phyloP scores from a whole-genome alignment of 1,140 invertebrate genomes.

The Drosophila leontia region DNA sequence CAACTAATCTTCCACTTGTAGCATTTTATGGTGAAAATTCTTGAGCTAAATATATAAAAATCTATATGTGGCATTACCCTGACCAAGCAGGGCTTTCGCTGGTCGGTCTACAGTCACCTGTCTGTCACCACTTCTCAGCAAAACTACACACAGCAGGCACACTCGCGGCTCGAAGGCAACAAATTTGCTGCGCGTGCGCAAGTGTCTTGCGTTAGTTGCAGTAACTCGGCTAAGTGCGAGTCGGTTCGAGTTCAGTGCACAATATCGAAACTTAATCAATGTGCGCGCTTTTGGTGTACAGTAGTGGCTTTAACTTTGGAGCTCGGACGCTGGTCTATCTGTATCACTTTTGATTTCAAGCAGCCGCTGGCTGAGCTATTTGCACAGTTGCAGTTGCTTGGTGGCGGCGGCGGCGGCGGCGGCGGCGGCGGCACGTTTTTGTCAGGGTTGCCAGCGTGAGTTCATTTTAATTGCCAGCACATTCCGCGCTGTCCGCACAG shows the following conservation, averaged over 20 bases:
- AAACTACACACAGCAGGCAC: constrained; percentile 6
- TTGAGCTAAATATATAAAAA: not conserved
- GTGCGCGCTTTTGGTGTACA: constrained; percentile 57
- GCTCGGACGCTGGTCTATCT: constrained; percentile 31
- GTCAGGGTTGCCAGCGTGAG: constrained; percentile 81
- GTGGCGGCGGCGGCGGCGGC: constrained; percentile 14
- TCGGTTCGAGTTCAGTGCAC: constrained; percentile 1
- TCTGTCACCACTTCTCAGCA: not conserved
- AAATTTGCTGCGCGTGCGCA: constrained; percentile 77
- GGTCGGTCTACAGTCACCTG: not conserved
- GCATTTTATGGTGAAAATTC: not conserved
- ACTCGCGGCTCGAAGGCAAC: constrained; percentile 50
- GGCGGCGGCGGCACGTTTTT: constrained; percentile 62
- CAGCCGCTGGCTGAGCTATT: constrained; percentile 25
- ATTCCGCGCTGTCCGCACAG: constrained; percentile 55
- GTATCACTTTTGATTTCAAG: constrained; percentile 53
- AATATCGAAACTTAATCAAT: constrained; percentile 41
- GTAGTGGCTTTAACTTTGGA: constrained; percentile 15
- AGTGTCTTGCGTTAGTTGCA: constrained; percentile 10
- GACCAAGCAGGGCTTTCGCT: not conserved
- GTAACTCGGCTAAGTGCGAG: not conserved
- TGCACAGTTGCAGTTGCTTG: constrained; percentile 34
- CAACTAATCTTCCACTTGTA: not conserved
- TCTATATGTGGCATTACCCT: not conserved
- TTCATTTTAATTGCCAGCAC: constrained; percentile 80